These are phyloP conservation scores for Botia almorhae DNA, from an alignment of 2,797 vertebrate species.

Conservation along the genomic window DNA sequence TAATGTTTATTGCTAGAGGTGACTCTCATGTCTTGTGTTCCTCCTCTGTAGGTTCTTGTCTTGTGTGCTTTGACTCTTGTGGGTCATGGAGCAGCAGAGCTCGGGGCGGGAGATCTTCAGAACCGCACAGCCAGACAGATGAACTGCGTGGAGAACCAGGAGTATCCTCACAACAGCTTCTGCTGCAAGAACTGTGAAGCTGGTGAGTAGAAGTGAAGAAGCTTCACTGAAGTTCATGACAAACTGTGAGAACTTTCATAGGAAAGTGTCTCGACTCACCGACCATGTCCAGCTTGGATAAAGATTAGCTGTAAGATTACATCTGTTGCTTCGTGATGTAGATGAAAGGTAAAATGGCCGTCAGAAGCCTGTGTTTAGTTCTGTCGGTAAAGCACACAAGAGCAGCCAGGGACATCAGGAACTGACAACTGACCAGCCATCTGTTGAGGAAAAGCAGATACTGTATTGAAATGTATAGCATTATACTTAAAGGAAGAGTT, in stretches of 20 bases:
- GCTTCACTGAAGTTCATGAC: not conserved
- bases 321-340: not conserved
- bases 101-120: slow-evolving; percentile 9
- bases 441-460: too few relatives aligned
- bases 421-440: too few relatives aligned
- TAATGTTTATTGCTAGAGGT: not conserved
- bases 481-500: too few relatives aligned
- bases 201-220: slow-evolving; percentile 68
- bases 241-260: slow-evolving; percentile 11
- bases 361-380: too few relatives aligned
- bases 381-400: too few relatives aligned
- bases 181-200: slow-evolving; percentile 82
- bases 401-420: too few relatives aligned
- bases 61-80: slow-evolving; percentile 11
- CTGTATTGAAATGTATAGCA: too few relatives aligned
- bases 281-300: not conserved
- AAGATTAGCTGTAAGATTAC: not conserved
- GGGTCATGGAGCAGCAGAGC: slow-evolving; percentile 28
- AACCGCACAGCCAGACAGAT: slow-evolving; percentile 59
- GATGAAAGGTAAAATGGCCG: not conserved
- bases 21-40: not conserved
- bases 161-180: slow-evolving; percentile 73
- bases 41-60: slow-evolving; percentile 27
- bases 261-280: not conserved
- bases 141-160: slow-evolving; percentile 74